Percentiles rank a stretch among this genome's conserved stretches.
phyloP scores from a whole-genome alignment of 2,113 vertebrate genomes.

The Paracanthobrama guichenoti region DNA sequence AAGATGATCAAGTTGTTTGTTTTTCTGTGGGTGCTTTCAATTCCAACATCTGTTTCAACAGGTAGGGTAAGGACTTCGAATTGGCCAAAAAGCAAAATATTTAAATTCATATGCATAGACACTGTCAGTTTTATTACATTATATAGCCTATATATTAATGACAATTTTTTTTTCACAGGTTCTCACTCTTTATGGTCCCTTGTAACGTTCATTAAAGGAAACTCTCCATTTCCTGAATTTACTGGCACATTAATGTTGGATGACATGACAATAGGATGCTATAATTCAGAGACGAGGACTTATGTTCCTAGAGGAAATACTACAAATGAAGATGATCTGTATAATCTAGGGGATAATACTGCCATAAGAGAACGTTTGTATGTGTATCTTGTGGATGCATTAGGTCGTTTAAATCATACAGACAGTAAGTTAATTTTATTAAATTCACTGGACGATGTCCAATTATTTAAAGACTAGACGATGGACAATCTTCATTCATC shows the following conservation, averaged over 20 bases:
- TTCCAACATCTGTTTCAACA: background rate
- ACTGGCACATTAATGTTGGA: slow-evolving; percentile 8
- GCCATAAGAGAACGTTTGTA: background rate
- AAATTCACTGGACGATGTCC: no score
- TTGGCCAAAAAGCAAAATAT: background rate
- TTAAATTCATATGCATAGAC: background rate
- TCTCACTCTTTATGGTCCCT: background rate
- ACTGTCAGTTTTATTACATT: background rate
- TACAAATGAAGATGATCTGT: background rate
- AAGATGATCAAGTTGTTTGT: background rate
- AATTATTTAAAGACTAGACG: background rate
- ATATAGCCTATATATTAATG: background rate
- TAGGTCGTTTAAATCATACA: background rate
- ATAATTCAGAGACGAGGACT: background rate
- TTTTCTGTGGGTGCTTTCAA: background rate
- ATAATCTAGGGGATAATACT: no score
- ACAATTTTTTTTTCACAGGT: background rate
- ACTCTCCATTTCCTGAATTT: background rate
- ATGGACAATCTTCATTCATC: background rate
- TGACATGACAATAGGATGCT: slow-evolving; percentile 1
- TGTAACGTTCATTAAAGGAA: slow-evolving; percentile 7
- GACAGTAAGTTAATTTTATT: background rate
- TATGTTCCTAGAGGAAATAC: background rate
- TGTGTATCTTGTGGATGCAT: background rate
- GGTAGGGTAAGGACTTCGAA: background rate